Base-by-base conservation (phyloP, 2,113 vertebrate genomes). In the Gnathonemus longibarbis region DNA sequence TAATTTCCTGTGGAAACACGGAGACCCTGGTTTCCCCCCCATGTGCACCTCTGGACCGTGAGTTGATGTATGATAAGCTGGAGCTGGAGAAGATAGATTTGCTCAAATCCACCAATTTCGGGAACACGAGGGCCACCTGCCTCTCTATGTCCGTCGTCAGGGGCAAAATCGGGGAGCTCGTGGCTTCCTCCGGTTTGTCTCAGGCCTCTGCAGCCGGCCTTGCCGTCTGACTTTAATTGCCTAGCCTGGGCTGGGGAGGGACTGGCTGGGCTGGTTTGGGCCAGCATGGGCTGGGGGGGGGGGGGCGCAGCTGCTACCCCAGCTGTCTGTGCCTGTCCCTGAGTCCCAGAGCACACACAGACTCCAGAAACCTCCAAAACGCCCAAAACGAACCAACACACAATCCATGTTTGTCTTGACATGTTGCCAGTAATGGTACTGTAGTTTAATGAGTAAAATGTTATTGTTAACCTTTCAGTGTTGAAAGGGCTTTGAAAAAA, bases 321-420 rank as follows among this genome's bases (percentile, higher is more conserved):
- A 90, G 85, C 90, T 56, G 90, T 39, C 66, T 87, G 27, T 27
- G 85, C 50, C 50, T 35, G 85, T 87, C 50, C 50, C 85, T 1
- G 50, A 39, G 50, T 53, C 49, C 49, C 85, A 48, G 42, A 48
- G 83, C 83, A 24, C 42, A 84, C 49, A 56, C 15, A 2, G 45
- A 21, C 83, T 84, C 17, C 80, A 21, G 39, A 84, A 84, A 48
- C 9, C 39, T 84, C 45, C 45, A 80, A 80, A 39, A 77, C 5
- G 35, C 13, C 35, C 70, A 35, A 77, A 80, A 80, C 15, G 31
- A 42, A 42, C 15, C 27, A 39, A 77, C 3, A 77, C 70, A 6
- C 70, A 15, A 77, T 5, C 70, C 74, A 15, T 80, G 74, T 42
- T 80, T 80, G 27, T 8, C 74, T 80, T 80, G 74, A 42, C 35